Base-by-base conservation (phyloP, 2,797 vertebrate genomes). In the Pipistrellus nathusii region DNA sequence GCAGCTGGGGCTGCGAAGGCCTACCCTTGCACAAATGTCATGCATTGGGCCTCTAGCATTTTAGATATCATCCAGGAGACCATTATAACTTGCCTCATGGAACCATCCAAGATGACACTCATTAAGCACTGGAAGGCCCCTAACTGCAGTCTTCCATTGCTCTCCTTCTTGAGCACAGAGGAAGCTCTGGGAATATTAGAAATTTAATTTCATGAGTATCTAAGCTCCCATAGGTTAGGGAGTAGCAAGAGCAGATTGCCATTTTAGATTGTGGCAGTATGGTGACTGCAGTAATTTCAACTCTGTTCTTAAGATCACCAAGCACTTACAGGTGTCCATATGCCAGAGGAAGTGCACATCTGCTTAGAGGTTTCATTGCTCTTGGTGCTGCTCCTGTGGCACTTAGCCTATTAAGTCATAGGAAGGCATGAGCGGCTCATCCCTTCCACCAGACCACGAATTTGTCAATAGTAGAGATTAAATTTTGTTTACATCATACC, bases 141-240 rank as follows among this genome's bases (percentile, higher is more conserved):
- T 85, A 72, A 78, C 35, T 62, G 41, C 3, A 1, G 38, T 48
- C 48, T 89, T 64, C 55, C 32, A 48, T 68, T 87, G 12, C 25
- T 27, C 21, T 77, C 62, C 57, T 93, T 90, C 77, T 73, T 57
- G 44, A 14, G 30, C 69, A 62, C 20, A 82, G 41, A 89, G 18
- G 69, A 94, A 90, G 55, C 8, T 75, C 38, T 85, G 35, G 17
- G 30, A 80, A 85, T 27, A 35, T 48, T 30, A 68, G 38, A 85
- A 92, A 75, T 76, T 57, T 82, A 77, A 93, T 55, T 93, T 80
- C n/a, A 68, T 21, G 30, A 94, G 72, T 27, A 71, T 3, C 10
- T 20, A 75, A 69, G 20, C 18, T 14, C 51, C n/a, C n/a, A 59
- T 69, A 83, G 6, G 5, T 73, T 71, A 85, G 9, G 20, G 18